Base-by-base conservation (phyloP, 2,888 invertebrate genomes). In the Metopia argyrocephala region DNA sequence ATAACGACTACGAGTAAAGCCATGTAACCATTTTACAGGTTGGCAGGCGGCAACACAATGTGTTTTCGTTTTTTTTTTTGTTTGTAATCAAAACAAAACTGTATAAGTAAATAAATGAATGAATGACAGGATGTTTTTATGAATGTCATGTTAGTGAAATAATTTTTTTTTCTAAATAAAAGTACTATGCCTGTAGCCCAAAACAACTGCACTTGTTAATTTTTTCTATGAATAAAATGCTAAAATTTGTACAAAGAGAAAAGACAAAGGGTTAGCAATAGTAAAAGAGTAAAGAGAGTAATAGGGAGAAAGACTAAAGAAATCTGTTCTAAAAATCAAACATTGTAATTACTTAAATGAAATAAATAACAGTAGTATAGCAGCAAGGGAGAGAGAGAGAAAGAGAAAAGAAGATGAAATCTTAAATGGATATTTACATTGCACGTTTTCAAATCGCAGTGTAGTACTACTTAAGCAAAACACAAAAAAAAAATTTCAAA, bases 401-500 rank as follows among this genome's bases (percentile, higher is more conserved):
- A 27, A 25, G 2, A 56, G 5, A 18, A 18, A 56, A 28, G 6
- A 56, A 7, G 25, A 2, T 4, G 18, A 48, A 1, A 27, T n/a
- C 15, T 12, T 45, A 66, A 59, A 70, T 52, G 68, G 68, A 57
- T 68, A 82, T 82, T 82, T 71, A 79, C 71, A n/a, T n/a, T n/a
- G n/a, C n/a, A n/a, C n/a, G n/a, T n/a, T n/a, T n/a, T n/a, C n/a
- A n/a, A n/a, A n/a, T n/a, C n/a, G n/a, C n/a, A n/a, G n/a, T n/a
- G n/a, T n/a, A n/a, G n/a, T n/a, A n/a, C n/a, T n/a, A n/a, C n/a
- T n/a, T n/a, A n/a, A n/a, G n/a, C n/a, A n/a, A n/a, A n/a, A n/a
- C n/a, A n/a, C n/a, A n/a, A n/a, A n/a, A n/a, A n/a, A n/a, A n/a
- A n/a, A n/a, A n/a, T n/a, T n/a, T n/a, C n/a, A n/a, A n/a, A n/a